phyloP scores from a whole-genome alignment of 2,888 invertebrate species.

The Caenorhabditis sp. region DNA sequence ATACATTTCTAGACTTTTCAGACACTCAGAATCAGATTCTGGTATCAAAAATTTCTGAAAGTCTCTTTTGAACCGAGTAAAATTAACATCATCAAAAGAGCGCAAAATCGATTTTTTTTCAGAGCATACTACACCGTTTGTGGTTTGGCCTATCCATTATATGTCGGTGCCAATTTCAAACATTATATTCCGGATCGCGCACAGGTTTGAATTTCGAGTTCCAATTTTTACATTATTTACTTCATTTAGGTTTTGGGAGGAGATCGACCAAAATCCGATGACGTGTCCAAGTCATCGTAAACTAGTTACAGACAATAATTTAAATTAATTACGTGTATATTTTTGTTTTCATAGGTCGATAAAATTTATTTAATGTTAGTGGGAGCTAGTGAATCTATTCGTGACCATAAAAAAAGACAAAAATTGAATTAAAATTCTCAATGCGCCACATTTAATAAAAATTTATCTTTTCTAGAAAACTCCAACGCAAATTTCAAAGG shows the following conservation, averaged over 20 bases:
- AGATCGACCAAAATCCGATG: constrained; percentile 36
- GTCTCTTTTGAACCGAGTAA: not conserved
- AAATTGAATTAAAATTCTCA: too few species aligned
- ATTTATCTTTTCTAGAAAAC: too few species aligned
- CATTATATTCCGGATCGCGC: constrained; percentile 42
- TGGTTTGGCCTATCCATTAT: constrained; percentile 32
- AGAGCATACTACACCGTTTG: constrained; percentile 37
- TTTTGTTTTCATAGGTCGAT: constrained; percentile 5
- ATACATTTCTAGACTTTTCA: too few species aligned
- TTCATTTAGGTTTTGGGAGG: constrained; percentile 38
- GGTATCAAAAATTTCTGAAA: too few species aligned
- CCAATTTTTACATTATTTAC: not conserved
- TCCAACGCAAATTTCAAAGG: too few species aligned
- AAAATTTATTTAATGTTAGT: constrained; percentile 8
- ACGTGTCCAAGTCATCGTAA: constrained; percentile 34
- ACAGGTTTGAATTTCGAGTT: constrained; percentile 13
- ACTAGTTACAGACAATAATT: constrained; percentile 6
- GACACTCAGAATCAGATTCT: too few species aligned
- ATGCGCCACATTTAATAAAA: too few species aligned
- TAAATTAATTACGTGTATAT: constrained; percentile 6
- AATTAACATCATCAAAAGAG: not conserved
- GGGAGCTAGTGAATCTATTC: constrained; percentile 5
- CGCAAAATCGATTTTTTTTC: not conserved
- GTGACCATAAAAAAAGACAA: too few species aligned
- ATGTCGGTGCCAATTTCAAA: constrained; percentile 36